Conservation (phyloP, 2,797 vertebrate genomes). For the Myotis daubentonii region DNA sequence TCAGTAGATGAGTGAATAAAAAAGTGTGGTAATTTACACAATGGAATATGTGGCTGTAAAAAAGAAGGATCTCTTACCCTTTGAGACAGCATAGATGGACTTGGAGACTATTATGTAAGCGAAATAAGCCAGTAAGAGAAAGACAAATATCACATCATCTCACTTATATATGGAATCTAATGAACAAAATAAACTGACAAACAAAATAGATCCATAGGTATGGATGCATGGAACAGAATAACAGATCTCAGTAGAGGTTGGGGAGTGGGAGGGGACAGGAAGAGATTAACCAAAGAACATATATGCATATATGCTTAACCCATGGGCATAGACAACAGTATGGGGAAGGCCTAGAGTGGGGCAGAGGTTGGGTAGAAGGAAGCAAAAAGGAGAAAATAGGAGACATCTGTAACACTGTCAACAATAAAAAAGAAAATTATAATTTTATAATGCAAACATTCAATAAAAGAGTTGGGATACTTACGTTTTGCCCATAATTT, state of each 20-base stretch:
- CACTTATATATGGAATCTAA: not conserved
- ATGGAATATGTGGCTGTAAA: not conserved
- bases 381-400: not conserved
- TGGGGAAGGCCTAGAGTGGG: not conserved
- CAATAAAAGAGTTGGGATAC: constrained; percentile 78
- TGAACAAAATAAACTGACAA: not conserved
- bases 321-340: not conserved
- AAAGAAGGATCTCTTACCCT: not conserved
- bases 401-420: not conserved
- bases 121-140: not conserved
- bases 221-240: not conserved
- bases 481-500: constrained; percentile 99
- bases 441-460: constrained; percentile 51
- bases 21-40: not conserved
- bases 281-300: not conserved
- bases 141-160: not conserved
- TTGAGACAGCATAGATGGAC: not conserved
- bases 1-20: not conserved
- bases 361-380: not conserved
- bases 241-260: not conserved
- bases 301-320: not conserved
- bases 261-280: not conserved
- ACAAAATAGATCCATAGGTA: not conserved
- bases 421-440: not conserved
- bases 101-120: not conserved